Percentiles rank a stretch among this genome's conserved stretches.
phyloP scores from a whole-genome alignment of 2,113 vertebrate species.

The Leptosomus discolor region DNA sequence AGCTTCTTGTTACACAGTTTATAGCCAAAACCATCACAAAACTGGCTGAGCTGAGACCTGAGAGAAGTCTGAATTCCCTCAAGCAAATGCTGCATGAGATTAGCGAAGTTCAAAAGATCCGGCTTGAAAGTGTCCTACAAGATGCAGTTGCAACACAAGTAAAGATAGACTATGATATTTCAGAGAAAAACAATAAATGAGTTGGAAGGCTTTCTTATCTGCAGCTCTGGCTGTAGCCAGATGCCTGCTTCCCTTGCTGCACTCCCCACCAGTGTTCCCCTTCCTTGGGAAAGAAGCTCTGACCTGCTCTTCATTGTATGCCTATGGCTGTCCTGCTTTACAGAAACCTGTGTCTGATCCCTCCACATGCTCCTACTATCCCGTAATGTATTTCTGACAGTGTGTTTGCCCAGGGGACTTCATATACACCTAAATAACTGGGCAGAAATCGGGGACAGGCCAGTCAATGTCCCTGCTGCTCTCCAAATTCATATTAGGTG shows the following conservation, averaged over 20 bases:
- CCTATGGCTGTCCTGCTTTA: neutral
- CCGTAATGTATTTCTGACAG: neutral
- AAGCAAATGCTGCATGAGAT: neutral
- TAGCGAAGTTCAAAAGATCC: neutral
- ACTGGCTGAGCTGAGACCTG: neutral
- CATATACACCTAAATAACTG: neutral
- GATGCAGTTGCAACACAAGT: neutral
- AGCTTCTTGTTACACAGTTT: neutral
- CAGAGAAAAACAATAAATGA: neutral
- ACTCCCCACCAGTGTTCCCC: neutral
- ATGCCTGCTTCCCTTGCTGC: neutral
- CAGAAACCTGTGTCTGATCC: neutral
- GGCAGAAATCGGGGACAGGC: neutral
- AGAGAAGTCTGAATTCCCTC: neutral
- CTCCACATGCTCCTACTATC: fast-evolving
- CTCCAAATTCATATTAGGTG: neutral
- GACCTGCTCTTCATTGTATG: neutral
- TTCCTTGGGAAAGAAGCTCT: neutral
- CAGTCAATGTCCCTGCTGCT: neutral
- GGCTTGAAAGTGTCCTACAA: neutral
- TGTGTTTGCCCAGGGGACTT: neutral
- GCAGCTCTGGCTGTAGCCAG: neutral
- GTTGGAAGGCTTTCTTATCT: neutral
- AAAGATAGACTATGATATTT: neutral
- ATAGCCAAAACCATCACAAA: neutral